phyloP scores from a whole-genome alignment of 1,140 invertebrate genomes.

The Luehdorfia chinensis region DNA sequence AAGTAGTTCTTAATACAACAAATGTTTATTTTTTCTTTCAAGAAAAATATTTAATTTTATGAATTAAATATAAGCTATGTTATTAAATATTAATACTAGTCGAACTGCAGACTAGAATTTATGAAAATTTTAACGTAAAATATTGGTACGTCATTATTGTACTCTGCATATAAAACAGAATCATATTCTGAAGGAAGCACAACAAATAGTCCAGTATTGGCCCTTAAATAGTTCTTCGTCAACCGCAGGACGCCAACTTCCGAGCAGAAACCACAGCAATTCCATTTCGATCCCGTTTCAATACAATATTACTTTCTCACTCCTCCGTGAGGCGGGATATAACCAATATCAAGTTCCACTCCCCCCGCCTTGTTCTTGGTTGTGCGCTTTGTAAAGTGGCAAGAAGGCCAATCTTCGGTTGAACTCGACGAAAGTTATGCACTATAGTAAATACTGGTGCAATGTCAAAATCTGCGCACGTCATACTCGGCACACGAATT shows the following conservation, averaged over 20 bases:
- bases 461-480: background rate
- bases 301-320: conserved; percentile 25
- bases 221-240: conserved; percentile 13
- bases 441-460: background rate
- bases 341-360: conserved; percentile 11
- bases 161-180: background rate
- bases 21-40: no score
- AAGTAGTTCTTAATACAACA: no score
- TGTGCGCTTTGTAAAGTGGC: conserved; percentile 4
- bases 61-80: no score
- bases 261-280: conserved; percentile 38
- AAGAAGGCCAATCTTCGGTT: conserved; percentile 10
- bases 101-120: no score
- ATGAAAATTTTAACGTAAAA: no score
- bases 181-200: conserved; percentile 12
- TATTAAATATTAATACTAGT: no score
- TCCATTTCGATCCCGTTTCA: conserved; percentile 31
- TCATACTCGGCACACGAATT: no score
- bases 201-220: conserved; percentile 12
- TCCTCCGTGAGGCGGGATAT: conserved; percentile 8
- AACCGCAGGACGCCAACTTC: conserved; percentile 30
- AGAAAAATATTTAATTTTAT: no score
- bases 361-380: conserved; percentile 6
- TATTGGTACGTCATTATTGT: background rate
- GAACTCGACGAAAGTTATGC: conserved; percentile 5